Percentiles rank a stretch among this genome's conserved stretches.
Evolutionary conservation across 1,140 invertebrate species (phyloP).

Genomic region (Notospermus geniculatus): DNA sequence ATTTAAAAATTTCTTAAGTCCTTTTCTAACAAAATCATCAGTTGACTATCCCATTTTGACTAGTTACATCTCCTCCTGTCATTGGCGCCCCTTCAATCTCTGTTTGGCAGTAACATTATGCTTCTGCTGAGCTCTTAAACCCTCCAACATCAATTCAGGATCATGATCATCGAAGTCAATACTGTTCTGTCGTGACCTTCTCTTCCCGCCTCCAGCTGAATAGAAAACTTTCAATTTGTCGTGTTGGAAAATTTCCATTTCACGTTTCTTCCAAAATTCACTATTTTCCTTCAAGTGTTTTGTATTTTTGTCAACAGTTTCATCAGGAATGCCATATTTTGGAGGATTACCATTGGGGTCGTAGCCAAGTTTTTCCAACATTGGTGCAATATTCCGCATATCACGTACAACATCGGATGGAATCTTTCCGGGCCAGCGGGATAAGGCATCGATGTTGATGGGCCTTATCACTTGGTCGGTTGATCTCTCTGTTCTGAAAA

Average conservation of each 20-base stretch:
- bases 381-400: slow-evolving; percentile 88
- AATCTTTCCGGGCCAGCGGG: slow-evolving; percentile 93
- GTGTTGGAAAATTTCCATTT: slow-evolving; percentile 24
- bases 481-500: slow-evolving; percentile 87
- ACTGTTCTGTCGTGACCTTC: no score
- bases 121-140: no score
- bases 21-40: no score
- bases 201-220: no score
- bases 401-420: slow-evolving; percentile 86
- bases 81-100: no score
- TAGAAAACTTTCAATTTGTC: no score
- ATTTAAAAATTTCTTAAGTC: no score
- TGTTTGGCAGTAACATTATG: no score
- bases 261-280: slow-evolving; percentile 53
- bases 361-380: slow-evolving; percentile 86
- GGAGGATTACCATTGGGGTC: slow-evolving; percentile 93
- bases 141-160: no score
- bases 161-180: no score
- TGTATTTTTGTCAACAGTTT: slow-evolving; percentile 81
- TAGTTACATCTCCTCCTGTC: no score
- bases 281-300: slow-evolving; percentile 56
- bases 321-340: slow-evolving; percentile 84
- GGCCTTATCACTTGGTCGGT: slow-evolving; percentile 99
- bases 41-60: no score
- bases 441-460: slow-evolving; percentile 91